phyloP scores from a whole-genome alignment of 2,797 vertebrate genomes.

The Acanthiza pusilla region DNA sequence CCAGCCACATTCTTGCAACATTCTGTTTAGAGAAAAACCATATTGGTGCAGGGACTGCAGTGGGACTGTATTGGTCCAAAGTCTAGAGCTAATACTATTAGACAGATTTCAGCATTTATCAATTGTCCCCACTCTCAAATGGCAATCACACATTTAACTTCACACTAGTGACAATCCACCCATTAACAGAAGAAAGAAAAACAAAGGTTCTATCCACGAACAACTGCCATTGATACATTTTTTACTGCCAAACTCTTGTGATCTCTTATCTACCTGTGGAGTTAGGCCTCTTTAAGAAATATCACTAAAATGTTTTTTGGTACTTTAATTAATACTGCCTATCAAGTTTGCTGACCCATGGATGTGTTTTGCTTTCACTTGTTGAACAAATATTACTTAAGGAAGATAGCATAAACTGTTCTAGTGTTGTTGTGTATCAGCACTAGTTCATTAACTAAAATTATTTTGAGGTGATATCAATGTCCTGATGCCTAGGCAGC shows the following conservation, averaged over 20 bases:
- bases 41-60: neutral
- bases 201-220: fast-evolving
- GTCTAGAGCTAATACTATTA: neutral
- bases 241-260: neutral
- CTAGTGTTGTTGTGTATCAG: neutral
- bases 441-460: conserved; percentile 31
- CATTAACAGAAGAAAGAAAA: neutral
- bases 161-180: neutral
- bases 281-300: neutral
- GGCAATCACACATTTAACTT: neutral
- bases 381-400: neutral
- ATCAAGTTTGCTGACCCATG: neutral
- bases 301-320: neutral
- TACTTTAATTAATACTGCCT: neutral
- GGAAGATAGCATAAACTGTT: neutral
- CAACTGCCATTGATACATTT: neutral
- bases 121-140: neutral
- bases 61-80: neutral
- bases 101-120: neutral
- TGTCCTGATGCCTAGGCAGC: neutral
- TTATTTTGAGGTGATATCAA: neutral
- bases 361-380: neutral
- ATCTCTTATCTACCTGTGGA: neutral
- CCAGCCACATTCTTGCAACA: neutral
- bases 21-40: neutral